Percentiles rank a stretch among this genome's conserved stretches.
These are phyloP conservation scores for Disparrhopalites patrizii DNA, from an alignment of 2,888 invertebrate genomes.

Conservation along the genomic window DNA sequence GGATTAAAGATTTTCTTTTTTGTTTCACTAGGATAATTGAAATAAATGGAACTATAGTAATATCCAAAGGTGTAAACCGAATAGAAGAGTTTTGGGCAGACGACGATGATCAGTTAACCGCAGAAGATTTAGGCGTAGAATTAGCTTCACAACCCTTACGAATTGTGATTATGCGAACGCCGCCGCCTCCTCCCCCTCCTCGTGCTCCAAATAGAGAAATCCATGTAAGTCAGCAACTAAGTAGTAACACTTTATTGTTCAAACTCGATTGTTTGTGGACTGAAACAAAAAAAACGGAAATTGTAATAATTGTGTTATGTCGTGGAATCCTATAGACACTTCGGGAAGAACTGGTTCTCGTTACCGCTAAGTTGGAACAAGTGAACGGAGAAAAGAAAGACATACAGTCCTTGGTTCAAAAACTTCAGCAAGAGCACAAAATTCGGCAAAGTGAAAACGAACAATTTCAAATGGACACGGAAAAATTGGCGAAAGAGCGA, in stretches of 20 bases:
- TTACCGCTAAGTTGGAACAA: constrained; percentile 61
- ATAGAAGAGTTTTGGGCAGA: constrained; percentile 48
- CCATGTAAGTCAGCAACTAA: constrained; percentile 35
- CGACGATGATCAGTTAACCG: constrained; percentile 32
- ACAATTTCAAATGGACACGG: constrained; percentile 50
- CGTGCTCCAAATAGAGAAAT: constrained; percentile 47
- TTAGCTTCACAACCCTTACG: constrained; percentile 46
- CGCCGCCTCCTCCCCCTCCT: constrained; percentile 47
- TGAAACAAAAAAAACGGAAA: too few species aligned
- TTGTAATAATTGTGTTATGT: too few species aligned
- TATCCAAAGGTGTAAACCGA: constrained; percentile 47
- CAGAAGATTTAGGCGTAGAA: constrained; percentile 32
- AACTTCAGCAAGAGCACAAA: constrained; percentile 48
- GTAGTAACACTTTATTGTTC: too few species aligned
- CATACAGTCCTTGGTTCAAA: constrained; percentile 46
- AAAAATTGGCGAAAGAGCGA: constrained; percentile 47
- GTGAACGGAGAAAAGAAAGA: constrained; percentile 59
- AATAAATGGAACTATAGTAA: constrained; percentile 47
- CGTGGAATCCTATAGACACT: constrained; percentile 51
- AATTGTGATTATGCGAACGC: constrained; percentile 44
- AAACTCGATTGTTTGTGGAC: too few species aligned
- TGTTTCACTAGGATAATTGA: constrained; percentile 41
- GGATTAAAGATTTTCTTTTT: not conserved
- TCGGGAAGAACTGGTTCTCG: constrained; percentile 59
- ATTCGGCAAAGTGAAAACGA: constrained; percentile 51